A percentile compares a stretch with the other conserved stretches of the same genome.
Conservation (phyloP, 2,888 invertebrate genomes). For the Papilio elwesi region DNA sequence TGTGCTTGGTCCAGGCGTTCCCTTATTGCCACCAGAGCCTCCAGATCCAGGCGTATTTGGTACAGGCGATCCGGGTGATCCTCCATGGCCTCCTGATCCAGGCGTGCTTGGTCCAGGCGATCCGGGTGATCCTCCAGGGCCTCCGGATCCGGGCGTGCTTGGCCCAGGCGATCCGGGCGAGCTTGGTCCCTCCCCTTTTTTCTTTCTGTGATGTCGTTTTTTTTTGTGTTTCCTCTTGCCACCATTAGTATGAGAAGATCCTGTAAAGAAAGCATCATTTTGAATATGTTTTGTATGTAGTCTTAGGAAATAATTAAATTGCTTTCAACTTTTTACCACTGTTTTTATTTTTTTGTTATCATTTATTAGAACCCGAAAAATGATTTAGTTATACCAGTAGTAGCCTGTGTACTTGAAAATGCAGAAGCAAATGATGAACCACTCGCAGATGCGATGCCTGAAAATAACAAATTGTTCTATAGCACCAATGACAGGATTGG, state of each 20-base stretch:
- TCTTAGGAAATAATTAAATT: not conserved
- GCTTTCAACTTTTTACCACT: not conserved
- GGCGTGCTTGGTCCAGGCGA: not conserved
- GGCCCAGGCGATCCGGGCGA: not conserved
- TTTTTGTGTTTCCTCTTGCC: not conserved
- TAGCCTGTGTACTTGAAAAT: slow-evolving; percentile 23
- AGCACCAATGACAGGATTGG: not conserved
- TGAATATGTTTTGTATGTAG: too few relatives aligned
- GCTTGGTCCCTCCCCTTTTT: not conserved
- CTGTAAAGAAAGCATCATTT: not conserved
- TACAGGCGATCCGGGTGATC: not conserved
- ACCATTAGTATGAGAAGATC: not conserved
- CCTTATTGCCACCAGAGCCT: not conserved
- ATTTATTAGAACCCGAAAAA: too few relatives aligned
- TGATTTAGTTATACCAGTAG: slow-evolving; percentile 20
- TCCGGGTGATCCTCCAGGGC: not conserved
- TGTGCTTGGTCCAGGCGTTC: not conserved
- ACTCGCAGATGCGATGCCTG: slow-evolving; percentile 21
- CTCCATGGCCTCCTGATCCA: not conserved
- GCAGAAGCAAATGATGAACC: slow-evolving; percentile 27
- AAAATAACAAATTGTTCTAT: not conserved
- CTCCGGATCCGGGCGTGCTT: not conserved
- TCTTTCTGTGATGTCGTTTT: slow-evolving; percentile 20
- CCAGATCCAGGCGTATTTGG: not conserved
- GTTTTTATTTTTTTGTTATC: too few relatives aligned